Percentiles rank a stretch among this genome's conserved stretches.
These are phyloP conservation scores for Ridgeia piscesae DNA, from an alignment of 1,140 invertebrate genomes.

Conservation along the genomic window DNA sequence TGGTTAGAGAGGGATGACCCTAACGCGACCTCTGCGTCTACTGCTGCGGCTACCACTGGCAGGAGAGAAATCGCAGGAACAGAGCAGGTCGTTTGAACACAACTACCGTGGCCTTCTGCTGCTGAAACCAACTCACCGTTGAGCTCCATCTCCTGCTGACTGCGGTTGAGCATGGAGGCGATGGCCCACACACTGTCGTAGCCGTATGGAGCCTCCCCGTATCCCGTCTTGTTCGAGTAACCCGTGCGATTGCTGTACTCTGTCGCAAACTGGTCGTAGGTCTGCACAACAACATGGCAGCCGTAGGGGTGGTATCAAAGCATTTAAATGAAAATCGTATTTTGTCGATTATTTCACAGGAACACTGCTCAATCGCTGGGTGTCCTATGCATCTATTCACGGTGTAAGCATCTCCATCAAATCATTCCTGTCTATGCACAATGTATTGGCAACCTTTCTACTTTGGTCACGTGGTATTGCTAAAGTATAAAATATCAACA, in stretches of 20 bases:
- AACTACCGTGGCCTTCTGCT: too few relatives aligned
- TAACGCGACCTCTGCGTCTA: too few relatives aligned
- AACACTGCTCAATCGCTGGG: neutral
- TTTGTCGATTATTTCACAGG: neutral
- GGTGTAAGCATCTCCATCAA: too few relatives aligned
- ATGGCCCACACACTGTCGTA: conserved; percentile 32
- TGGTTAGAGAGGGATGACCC: too few relatives aligned
- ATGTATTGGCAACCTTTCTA: too few relatives aligned
- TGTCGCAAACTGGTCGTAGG: conserved; percentile 21
- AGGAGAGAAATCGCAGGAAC: too few relatives aligned
- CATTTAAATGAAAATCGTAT: neutral
- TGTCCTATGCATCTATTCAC: too few relatives aligned
- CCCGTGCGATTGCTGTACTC: conserved; percentile 21
- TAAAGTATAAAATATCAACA: too few relatives aligned
- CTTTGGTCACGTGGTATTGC: too few relatives aligned
- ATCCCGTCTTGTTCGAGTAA: neutral
- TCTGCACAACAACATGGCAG: conserved; percentile 18
- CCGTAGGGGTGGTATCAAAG: neutral
- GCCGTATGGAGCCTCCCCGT: conserved; percentile 29
- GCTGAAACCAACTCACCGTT: neutral
- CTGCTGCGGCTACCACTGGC: too few relatives aligned
- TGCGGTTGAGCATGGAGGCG: conserved; percentile 26
- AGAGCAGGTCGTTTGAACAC: too few relatives aligned
- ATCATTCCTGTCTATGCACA: too few relatives aligned
- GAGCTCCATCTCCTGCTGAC: neutral